Percentiles rank a stretch among this genome's conserved stretches.
Conservation (phyloP, 92 coral and sea anemone species). For the Parazoanthus atlanticus region DNA sequence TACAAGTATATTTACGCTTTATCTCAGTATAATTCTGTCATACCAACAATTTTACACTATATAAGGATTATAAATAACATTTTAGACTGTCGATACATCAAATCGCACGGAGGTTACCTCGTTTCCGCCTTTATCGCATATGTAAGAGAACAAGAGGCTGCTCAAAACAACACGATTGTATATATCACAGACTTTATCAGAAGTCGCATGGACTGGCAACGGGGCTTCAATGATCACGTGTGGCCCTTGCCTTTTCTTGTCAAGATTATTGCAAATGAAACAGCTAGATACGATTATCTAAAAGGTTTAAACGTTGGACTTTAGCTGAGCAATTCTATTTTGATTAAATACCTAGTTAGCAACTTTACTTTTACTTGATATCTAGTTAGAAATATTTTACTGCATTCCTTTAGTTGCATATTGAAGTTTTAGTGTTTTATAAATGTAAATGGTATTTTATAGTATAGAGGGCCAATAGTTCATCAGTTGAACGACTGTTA, state of each 20-base stretch:
- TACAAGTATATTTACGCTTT: constrained; percentile 17
- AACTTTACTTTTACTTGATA: too few species aligned
- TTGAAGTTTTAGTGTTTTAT: too few species aligned
- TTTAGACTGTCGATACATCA: constrained; percentile 10
- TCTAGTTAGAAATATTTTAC: too few species aligned
- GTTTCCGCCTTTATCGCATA: constrained; percentile 2
- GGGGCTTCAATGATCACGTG: not conserved
- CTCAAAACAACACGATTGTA: not conserved
- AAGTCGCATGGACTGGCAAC: constrained; percentile 26
- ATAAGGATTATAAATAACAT: not conserved
- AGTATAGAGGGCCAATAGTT: too few species aligned
- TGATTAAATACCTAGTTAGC: too few species aligned
- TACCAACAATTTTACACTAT: not conserved
- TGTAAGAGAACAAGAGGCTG: constrained; percentile 13
- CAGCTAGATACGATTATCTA: constrained; percentile 20
- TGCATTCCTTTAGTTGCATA: too few species aligned
- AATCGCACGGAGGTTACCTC: not conserved
- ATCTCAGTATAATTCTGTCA: not conserved
- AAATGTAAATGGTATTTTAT: too few species aligned
- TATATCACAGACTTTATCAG: constrained; percentile 10
- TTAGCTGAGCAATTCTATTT: not conserved
- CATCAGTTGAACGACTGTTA: too few species aligned
- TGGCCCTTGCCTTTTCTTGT: constrained; percentile 35
- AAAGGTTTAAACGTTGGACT: constrained; percentile 30
- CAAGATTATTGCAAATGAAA: constrained; percentile 7